Conservation (phyloP, 2,797 vertebrate genomes). For the Adelosebastes latens region DNA sequence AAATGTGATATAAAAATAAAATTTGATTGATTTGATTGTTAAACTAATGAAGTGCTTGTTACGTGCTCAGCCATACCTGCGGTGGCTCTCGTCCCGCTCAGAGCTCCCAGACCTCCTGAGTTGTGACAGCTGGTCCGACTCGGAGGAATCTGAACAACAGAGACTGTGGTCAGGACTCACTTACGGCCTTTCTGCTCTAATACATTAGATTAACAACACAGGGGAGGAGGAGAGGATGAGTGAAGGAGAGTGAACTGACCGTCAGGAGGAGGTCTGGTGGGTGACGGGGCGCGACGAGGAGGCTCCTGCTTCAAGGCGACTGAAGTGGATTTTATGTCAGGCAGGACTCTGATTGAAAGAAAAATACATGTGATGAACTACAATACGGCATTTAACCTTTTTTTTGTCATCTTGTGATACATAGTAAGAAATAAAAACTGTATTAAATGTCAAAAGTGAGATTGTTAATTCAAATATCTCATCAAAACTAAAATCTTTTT, state of each 20-base stretch:
- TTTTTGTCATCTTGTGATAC: background rate
- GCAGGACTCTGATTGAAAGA: conserved; percentile 59
- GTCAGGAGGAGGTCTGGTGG: conserved; percentile 63
- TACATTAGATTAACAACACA: background rate
- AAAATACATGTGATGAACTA: background rate
- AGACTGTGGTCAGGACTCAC: background rate
- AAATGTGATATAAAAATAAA: no score
- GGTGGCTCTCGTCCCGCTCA: conserved; percentile 55
- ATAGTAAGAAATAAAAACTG: background rate
- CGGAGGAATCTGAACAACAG: conserved; percentile 76
- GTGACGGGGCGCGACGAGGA: conserved; percentile 42
- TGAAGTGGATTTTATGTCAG: conserved; percentile 47
- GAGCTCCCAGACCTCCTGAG: conserved; percentile 75
- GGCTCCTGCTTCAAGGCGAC: conserved; percentile 60
- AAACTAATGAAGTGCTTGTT: background rate
- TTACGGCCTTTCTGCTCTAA: background rate
- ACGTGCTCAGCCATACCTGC: conserved; percentile 56
- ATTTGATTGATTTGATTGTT: no score
- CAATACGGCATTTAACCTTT: background rate
- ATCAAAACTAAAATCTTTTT: background rate
- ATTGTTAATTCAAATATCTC: background rate
- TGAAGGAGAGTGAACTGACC: conserved; percentile 60
- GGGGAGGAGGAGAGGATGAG: background rate
- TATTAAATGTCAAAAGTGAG: background rate
- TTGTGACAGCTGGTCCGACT: conserved; percentile 66